phyloP scores from a whole-genome alignment of 2,888 invertebrate species.

The Epinotia nisella region DNA sequence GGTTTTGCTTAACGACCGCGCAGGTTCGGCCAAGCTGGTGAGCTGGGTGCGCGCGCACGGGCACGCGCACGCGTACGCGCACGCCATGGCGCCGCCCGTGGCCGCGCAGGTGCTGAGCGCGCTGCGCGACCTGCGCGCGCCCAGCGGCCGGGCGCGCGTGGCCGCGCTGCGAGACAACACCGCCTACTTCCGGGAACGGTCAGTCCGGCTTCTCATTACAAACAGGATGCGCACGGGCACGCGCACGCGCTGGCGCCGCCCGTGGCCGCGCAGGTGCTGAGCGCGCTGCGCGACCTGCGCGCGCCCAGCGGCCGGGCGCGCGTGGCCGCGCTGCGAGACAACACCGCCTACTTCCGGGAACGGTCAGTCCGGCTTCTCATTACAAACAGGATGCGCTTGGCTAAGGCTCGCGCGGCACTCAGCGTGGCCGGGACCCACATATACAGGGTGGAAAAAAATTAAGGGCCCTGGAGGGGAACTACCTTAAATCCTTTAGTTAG shows the following conservation, averaged over 20 bases:
- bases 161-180: constrained; percentile 91
- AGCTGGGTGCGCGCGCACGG: constrained; percentile 90
- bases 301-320: constrained; percentile 87
- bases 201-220: neutral
- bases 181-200: constrained; percentile 66
- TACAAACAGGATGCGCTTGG: constrained; percentile 82
- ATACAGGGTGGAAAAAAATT: too few species aligned
- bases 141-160: constrained; percentile 87
- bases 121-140: constrained; percentile 93
- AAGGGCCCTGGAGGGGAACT: too few species aligned
- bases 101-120: constrained; percentile 95
- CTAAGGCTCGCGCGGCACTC: constrained; percentile 95
- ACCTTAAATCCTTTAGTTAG: too few species aligned
- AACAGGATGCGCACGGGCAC: constrained; percentile 90
- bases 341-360: constrained; percentile 84
- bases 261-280: constrained; percentile 95
- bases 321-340: constrained; percentile 89
- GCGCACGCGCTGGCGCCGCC: constrained; percentile 96
- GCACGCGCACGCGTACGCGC: constrained; percentile 94
- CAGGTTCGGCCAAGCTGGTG: constrained; percentile 91
- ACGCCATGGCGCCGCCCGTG: constrained; percentile 95
- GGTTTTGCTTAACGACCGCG: too few species aligned
- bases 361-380: constrained; percentile 49
- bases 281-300: constrained; percentile 94
- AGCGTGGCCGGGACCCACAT: constrained; percentile 94